phyloP scores from a whole-genome alignment of 2,113 vertebrate species.

The Neodon shergylaensis region DNA sequence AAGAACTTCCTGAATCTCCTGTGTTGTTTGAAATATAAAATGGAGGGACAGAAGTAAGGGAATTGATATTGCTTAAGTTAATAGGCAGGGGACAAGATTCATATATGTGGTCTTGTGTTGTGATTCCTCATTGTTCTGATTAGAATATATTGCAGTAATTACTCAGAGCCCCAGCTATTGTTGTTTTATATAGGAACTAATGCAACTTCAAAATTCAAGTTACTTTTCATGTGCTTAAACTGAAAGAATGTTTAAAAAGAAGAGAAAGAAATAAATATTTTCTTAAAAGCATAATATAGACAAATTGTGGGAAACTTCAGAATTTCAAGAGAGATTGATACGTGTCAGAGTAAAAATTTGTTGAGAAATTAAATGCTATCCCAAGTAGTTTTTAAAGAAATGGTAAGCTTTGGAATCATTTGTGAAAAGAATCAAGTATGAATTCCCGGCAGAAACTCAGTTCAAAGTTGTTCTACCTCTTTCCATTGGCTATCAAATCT shows the following conservation, averaged over 20 bases:
- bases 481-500: not conserved
- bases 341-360: not conserved
- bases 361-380: slow-evolving; percentile 7
- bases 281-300: not conserved
- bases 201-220: slow-evolving; percentile 6
- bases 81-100: not conserved
- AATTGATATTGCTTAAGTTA: not conserved
- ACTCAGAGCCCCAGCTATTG: not conserved
- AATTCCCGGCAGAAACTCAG: not conserved
- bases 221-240: not conserved
- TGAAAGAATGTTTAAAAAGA: not conserved
- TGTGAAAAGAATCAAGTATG: slow-evolving; percentile 24
- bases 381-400: slow-evolving; percentile 30
- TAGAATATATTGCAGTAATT: not conserved
- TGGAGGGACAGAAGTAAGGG: not conserved
- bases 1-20: not conserved
- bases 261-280: not conserved
- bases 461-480: not conserved
- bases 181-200: not conserved
- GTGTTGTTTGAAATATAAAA: not conserved
- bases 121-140: not conserved
- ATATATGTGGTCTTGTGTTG: not conserved
- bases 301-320: not conserved
- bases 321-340: slow-evolving; percentile 11
- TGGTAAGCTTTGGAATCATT: not conserved